Percentiles rank a stretch among this genome's conserved stretches.
Evolutionary conservation across 1,140 invertebrate species (phyloP).

Genomic region (Drosophila pallidifrons): DNA sequence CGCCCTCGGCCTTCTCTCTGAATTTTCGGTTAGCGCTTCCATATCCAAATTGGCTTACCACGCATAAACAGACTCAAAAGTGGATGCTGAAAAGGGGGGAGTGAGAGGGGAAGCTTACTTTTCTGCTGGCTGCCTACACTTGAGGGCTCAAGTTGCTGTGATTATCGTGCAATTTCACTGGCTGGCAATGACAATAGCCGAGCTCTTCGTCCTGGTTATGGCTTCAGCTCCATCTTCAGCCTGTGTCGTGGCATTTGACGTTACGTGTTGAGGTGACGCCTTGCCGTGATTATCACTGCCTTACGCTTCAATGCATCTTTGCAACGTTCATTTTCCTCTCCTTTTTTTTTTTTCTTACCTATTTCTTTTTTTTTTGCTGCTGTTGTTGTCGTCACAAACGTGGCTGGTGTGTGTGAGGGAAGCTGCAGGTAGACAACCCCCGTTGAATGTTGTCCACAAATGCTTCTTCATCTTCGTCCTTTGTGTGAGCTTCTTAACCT

Average conservation of each 20-base stretch:
- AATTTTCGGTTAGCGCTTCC: slow-evolving; percentile 68
- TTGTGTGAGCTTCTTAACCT: slow-evolving; percentile 61
- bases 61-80: slow-evolving; percentile 70
- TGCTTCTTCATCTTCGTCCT: slow-evolving; percentile 48
- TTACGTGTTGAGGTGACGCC: slow-evolving; percentile 78
- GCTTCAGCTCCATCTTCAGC: slow-evolving; percentile 5
- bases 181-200: slow-evolving; percentile 63
- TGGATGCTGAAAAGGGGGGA: not conserved
- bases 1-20: slow-evolving; percentile 50
- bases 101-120: not conserved
- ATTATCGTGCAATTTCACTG: slow-evolving; percentile 78
- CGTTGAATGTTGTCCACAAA: slow-evolving; percentile 31
- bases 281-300: slow-evolving; percentile 78
- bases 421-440: slow-evolving; percentile 58
- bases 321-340: slow-evolving; percentile 44
- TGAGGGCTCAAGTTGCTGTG: slow-evolving; percentile 80
- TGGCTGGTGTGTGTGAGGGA: not conserved
- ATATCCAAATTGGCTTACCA: slow-evolving; percentile 81
- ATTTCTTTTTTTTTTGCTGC: not conserved
- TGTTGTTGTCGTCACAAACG: not conserved
- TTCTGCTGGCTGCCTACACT: slow-evolving; percentile 52
- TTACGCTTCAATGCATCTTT: slow-evolving; percentile 79
- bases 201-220: slow-evolving; percentile 1
- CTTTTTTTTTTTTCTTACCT: not conserved
- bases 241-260: slow-evolving; percentile 72